Conservation (phyloP, 2,888 invertebrate genomes). For the Rhogogaster chlorosoma region DNA sequence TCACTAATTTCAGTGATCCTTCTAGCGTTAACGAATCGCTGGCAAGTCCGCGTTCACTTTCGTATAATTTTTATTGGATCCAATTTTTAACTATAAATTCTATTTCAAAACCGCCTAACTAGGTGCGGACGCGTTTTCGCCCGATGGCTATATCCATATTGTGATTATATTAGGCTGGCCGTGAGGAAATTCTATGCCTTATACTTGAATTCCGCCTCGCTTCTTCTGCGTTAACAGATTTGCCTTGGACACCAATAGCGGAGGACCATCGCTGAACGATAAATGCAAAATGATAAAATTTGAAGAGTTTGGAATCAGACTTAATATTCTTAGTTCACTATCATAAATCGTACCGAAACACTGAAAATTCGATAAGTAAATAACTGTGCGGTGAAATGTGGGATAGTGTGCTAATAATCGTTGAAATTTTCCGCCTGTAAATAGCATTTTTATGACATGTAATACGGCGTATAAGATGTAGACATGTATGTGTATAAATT, state of each 20-base stretch:
- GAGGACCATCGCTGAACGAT: neutral
- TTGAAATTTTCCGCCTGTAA: neutral
- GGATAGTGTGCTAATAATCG: neutral
- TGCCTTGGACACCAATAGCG: neutral
- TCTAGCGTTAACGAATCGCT: neutral
- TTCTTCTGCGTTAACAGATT: slow-evolving; percentile 34
- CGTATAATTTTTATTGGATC: neutral
- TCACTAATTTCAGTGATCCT: neutral
- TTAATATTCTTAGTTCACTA: neutral
- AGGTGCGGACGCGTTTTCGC: neutral
- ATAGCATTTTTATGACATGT: neutral
- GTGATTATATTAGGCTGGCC: neutral
- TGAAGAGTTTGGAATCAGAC: neutral
- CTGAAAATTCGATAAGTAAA: neutral
- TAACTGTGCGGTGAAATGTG: neutral
- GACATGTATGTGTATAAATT: neutral
- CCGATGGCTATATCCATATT: neutral
- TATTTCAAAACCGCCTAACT: neutral
- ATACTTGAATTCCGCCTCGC: neutral
- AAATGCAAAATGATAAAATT: neutral
- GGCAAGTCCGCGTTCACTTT: neutral
- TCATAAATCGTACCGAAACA: neutral
- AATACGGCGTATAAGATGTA: neutral
- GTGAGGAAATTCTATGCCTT: neutral
- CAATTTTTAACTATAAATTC: neutral